These are phyloP conservation scores for Stichodactyla mertensii DNA, from an alignment of 64 coral and sea anemone genomes.

Conservation along the genomic window DNA sequence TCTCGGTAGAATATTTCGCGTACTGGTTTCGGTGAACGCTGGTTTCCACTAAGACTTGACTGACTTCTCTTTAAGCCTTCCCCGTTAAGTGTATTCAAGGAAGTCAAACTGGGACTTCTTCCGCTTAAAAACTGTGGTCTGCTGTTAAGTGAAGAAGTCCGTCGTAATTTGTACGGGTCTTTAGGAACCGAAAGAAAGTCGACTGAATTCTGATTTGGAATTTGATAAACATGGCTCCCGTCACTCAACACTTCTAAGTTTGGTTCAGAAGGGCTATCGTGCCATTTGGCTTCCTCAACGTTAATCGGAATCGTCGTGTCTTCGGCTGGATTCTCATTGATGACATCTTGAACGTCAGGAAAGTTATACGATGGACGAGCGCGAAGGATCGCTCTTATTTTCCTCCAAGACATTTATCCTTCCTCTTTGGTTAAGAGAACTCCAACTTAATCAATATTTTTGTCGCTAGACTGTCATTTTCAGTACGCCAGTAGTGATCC, in stretches of 20 bases:
- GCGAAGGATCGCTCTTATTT: background rate
- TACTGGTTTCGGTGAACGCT: background rate
- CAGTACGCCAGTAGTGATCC: background rate
- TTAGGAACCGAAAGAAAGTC: background rate
- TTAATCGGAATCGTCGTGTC: background rate
- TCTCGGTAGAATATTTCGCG: constrained; percentile 1
- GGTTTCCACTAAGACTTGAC: background rate
- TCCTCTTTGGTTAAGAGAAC: background rate
- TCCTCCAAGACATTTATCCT: background rate
- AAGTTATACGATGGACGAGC: background rate
- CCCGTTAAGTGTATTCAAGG: background rate
- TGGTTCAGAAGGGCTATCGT: constrained; percentile 6
- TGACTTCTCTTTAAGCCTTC: background rate
- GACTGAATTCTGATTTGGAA: background rate
- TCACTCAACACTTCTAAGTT: background rate
- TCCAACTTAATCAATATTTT: background rate
- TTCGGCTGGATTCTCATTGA: background rate
- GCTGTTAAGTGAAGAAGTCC: background rate
- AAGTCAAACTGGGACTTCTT: background rate
- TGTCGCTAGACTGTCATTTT: background rate
- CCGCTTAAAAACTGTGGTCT: background rate
- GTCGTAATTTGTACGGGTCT: background rate
- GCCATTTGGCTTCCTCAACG: background rate
- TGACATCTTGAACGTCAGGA: background rate
- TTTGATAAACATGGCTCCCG: background rate